Evolutionary conservation across 2,888 invertebrate species (phyloP).

Genomic region (Ethmia dodecea): DNA sequence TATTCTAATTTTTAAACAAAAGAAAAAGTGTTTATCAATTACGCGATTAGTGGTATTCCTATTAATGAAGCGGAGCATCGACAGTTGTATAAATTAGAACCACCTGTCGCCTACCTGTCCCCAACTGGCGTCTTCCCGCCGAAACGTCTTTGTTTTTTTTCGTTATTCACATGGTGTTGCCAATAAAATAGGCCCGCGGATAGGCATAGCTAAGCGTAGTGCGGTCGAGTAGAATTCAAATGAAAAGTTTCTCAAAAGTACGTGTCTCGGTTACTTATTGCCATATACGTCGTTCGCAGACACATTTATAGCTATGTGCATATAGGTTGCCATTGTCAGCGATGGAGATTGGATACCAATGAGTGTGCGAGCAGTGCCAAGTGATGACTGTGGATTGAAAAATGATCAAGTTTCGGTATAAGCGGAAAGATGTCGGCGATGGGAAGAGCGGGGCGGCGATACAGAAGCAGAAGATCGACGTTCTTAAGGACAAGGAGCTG

Average conservation of each 20-base stretch:
- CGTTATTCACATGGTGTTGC: constrained; percentile 19
- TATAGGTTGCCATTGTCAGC: constrained; percentile 37
- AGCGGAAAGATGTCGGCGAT: constrained; percentile 76
- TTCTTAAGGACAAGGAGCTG: constrained; percentile 58
- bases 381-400: no score
- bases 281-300: constrained; percentile 40
- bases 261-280: constrained; percentile 68
- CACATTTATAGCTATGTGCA: constrained; percentile 7
- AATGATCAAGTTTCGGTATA: constrained; percentile 83
- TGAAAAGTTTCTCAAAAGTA: constrained; percentile 48
- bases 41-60: constrained; percentile 31
- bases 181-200: constrained; percentile 13
- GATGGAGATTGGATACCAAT: constrained; percentile 32
- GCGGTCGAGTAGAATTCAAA: constrained; percentile 45
- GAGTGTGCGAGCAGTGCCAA: constrained; percentile 27
- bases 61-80: constrained; percentile 30
- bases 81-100: constrained; percentile 33
- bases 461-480: constrained; percentile 71
- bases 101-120: constrained; percentile 48
- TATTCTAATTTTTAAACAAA: no score
- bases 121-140: constrained; percentile 60
- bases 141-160: constrained; percentile 32
- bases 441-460: constrained; percentile 51
- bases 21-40: no score
- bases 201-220: constrained; percentile 41